Base-by-base conservation (phyloP, 1,140 invertebrate species). In the Drosophila mauritiana region DNA sequence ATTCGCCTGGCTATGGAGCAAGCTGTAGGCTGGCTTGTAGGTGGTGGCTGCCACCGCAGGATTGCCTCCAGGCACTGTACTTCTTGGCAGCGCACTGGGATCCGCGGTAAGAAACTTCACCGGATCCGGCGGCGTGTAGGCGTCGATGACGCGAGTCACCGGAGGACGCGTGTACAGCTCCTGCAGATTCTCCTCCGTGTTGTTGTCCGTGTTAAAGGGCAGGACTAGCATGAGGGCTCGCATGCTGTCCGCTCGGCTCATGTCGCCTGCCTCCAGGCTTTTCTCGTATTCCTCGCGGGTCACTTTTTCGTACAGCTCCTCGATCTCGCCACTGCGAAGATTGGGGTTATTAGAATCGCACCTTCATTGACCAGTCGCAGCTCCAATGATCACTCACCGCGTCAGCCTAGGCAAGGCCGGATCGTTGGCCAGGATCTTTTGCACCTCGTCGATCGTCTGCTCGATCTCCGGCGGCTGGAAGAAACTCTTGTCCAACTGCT, bases 391-490 rank as follows among this genome's bases (percentile, higher is more conserved):
- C 1, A 80, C 78, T 78, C 72, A 92, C 91, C 88, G 77, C 12
- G 92, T 93, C 8, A 95, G 81, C 3, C 93, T 82, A 0, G 94
- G 94, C 39, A 95, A 59, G 0, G 84, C 92, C 3, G 93, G 92
- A 75, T 95, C 93, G 12, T 90, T 91, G 34, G 90, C 77, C 10
- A 95, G 73, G 31, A 94, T 92, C 48, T 92, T 93, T 37, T 95
- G 94, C 7, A 95, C 94, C 68, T 94, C 93, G 1, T 94, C 91
- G 37, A 95, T 94, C 3, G 94, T 95, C 53, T 91, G 90, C 53
- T 91, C 90, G n/a, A 91, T 67, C 31, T 83, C 86, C 3, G 80
- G 90, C 20, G 82, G 85, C 59, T 86, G 79, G 40, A 91, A 91
- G 68, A 79, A 90, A 22, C 78, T 86, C 48, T 90, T 90, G 72